These are phyloP conservation scores for Rhopalosiphum padi DNA, from an alignment of 1,140 invertebrate species.

Conservation along the genomic window DNA sequence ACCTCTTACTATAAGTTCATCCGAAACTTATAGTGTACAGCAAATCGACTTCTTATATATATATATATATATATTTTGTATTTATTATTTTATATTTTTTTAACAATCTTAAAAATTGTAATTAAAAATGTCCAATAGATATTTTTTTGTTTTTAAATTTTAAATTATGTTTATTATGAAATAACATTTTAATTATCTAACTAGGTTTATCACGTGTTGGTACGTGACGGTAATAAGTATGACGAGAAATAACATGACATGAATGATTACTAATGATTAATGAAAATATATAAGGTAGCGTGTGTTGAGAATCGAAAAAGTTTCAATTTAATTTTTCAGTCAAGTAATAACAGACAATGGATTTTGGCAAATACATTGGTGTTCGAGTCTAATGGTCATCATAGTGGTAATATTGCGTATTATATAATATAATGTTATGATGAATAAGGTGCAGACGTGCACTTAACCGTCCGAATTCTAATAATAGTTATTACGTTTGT, in stretches of 20 bases:
- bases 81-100: too few species aligned
- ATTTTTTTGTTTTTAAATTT: neutral
- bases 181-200: neutral
- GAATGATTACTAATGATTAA: neutral
- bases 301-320: neutral
- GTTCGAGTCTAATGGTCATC: neutral
- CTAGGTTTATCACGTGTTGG: neutral
- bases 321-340: neutral
- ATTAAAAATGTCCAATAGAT: too few species aligned
- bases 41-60: too few species aligned
- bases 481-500: slow-evolving; percentile 6
- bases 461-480: neutral
- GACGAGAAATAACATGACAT: neutral
- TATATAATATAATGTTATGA: slow-evolving; percentile 6
- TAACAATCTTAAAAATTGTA: too few species aligned
- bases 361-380: neutral
- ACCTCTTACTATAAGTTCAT: too few species aligned
- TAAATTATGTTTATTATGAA: neutral
- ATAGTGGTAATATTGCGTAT: neutral
- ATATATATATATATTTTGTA: too few species aligned
- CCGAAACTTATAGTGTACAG: too few species aligned
- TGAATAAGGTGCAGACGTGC: neutral
- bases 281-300: neutral
- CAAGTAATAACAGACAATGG: neutral
- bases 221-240: neutral